Evolutionary conservation across 2,888 invertebrate species (phyloP), one percentile per base, ranked within the genome.

Genomic region (Athalia cordata): DNA sequence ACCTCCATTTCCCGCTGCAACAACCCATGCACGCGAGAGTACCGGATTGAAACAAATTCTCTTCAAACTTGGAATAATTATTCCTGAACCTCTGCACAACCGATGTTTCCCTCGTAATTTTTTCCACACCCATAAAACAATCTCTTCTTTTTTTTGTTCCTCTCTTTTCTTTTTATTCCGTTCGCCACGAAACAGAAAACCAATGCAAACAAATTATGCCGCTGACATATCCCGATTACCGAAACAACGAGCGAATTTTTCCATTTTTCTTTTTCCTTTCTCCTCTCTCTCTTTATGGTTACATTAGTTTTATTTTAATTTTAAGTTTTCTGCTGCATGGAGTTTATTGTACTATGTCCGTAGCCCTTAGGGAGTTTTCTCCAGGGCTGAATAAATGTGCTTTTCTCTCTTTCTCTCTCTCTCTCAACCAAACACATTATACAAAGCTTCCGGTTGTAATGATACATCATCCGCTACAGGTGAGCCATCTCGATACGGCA

Each of bases 11-110:
- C 55, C 55, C 29, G 29, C 29, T 29, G 29, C 29, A 29, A 29
- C 29, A 29, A 29, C 29, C 1, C 29, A 29, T 29, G 29, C 29
- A 29, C 29, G 29, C 29, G 29, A 29, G 29, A 29, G 29, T 1
- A 29, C 29, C 29, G 29, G 29, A 29, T 55, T n/a, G 8, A 45
- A 65, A 67, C 50, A 50, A 50, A 67, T 29, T 29, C 50, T 67
- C 67, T 67, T 13, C 8, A 50, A 50, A 66, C 8, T 66, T 66
- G 15, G 4, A 66, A 66, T 29, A 29, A 29, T 66, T 49, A n/a
- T 66, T 13, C 65, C 65, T 9, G n/a, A 67, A 64, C n/a, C 65
- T 67, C 50, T 50, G 50, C 50, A 67, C 29, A 29, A 29, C 4
- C 52, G 29, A 55, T 55, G 52, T 70, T n/a, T 29, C 29, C 6